A percentile compares a stretch with the other conserved stretches of the same genome.
These are phyloP conservation scores for Noctua comes DNA, from an alignment of 2,888 invertebrate species.

Conservation along the genomic window DNA sequence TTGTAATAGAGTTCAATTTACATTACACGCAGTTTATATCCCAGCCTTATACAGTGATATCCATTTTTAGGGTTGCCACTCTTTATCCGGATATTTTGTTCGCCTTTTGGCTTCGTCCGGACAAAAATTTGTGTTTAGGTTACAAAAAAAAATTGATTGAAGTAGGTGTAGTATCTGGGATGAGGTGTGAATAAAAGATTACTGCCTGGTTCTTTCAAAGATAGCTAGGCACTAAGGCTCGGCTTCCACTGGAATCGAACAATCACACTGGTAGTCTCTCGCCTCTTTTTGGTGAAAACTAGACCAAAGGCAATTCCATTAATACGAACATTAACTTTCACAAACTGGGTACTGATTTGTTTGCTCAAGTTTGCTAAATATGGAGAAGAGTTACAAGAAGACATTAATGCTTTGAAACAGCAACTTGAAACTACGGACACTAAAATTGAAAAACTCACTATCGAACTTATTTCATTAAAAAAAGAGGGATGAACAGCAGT, in stretches of 20 bases:
- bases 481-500: no score
- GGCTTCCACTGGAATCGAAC: neutral
- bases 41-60: neutral
- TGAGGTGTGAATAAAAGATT: neutral
- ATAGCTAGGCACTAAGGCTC: neutral
- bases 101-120: neutral
- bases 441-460: no score
- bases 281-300: neutral
- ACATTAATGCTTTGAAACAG: no score
- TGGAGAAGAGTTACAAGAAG: neutral
- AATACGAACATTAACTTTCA: neutral
- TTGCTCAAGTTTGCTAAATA: neutral
- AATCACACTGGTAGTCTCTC: neutral
- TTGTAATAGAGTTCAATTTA: constrained; percentile 39
- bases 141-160: neutral
- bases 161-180: neutral
- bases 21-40: constrained; percentile 25
- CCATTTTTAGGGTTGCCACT: constrained; percentile 34
- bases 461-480: no score
- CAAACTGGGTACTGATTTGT: neutral
- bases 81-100: neutral
- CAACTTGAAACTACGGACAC: no score
- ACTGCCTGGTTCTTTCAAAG: neutral
- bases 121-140: neutral
- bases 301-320: neutral